Evolutionary conservation across 2,113 vertebrate species (phyloP).

Genomic region (Ramphastos sulfuratus): DNA sequence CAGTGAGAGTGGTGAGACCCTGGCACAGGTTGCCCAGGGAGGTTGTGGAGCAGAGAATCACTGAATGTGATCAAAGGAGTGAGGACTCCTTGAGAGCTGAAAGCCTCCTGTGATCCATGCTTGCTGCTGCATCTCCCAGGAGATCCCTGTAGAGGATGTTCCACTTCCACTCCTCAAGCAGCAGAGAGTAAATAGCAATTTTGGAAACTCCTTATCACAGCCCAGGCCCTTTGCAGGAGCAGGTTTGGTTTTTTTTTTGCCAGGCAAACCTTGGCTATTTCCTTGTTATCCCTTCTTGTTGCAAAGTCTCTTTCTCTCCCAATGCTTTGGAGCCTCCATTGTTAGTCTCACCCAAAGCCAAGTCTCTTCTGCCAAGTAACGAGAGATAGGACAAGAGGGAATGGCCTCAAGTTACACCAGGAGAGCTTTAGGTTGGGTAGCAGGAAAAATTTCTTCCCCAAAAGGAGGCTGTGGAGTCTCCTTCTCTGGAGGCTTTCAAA

Average conservation of each 20-base stretch:
- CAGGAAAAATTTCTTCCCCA: no score
- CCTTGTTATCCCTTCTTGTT: background rate
- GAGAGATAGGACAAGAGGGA: no score
- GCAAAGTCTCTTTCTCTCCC: background rate
- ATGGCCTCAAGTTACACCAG: no score
- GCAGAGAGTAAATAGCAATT: background rate
- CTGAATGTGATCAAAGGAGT: no score
- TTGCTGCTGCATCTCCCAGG: background rate
- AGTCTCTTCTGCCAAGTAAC: background rate
- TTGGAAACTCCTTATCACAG: background rate
- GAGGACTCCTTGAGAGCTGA: background rate
- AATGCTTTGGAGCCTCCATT: background rate
- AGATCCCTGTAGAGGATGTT: background rate
- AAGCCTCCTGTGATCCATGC: rapidly evolving
- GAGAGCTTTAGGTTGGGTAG: no score
- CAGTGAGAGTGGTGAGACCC: no score
- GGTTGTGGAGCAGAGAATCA: no score
- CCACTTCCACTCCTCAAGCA: background rate
- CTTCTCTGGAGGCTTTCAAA: no score
- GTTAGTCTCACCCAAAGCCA: background rate
- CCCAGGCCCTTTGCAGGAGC: background rate
- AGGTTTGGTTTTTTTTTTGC: background rate
- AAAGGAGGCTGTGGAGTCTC: no score
- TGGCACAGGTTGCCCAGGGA: no score
- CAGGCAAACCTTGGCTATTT: background rate